Base-by-base conservation (phyloP, 1,140 invertebrate genomes). In the Sipha flava region DNA sequence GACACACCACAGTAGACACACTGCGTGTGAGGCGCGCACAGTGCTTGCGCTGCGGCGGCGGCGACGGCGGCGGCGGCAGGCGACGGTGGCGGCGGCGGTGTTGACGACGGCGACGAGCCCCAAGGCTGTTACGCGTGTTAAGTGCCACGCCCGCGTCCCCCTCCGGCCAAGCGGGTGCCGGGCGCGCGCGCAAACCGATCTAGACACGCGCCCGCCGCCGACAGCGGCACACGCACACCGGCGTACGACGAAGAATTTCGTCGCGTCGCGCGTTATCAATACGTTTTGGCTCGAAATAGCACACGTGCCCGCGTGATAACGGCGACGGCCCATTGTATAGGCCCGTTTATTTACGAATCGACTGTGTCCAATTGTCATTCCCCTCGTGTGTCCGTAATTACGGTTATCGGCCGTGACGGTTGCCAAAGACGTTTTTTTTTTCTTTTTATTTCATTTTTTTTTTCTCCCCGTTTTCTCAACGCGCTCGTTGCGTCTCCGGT, bases 71-170 rank as follows among this genome's bases (percentile, higher is more conserved):
- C 31, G 62, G 34, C 62, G 34, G 12, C 64, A n/a, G 64, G 10
- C 29, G 57, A 6, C 34, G 62, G 0, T n/a, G 62, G 1, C 64
- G 64, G n/a, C 40, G 64, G 21, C 21, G 40, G 6, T 40, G 37
- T 40, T 10, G 37, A 6, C 37, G 37, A 6, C 43, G 23, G 12
- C 14, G 66, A 26, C 66, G 66, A 29, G 47, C 49, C 72, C 47
- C 72, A 75, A 75, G 72, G 72, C 72, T 75, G 49, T 75, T 75
- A 37, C 47, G 47, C 72, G 49, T 49, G 72, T 75, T 54, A 75
- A 75, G 72, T 75, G 72, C 72, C 72, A 75, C 72, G 72, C 72
- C 72, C 72, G 72, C 72, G 72, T 23, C 47, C 31, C 72, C 68
- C 26, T 14, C 72, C 47, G 14, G 49, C 47, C 31, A 45, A 21